phyloP scores from a whole-genome alignment of 2,888 invertebrate species.

The Dione juno region DNA sequence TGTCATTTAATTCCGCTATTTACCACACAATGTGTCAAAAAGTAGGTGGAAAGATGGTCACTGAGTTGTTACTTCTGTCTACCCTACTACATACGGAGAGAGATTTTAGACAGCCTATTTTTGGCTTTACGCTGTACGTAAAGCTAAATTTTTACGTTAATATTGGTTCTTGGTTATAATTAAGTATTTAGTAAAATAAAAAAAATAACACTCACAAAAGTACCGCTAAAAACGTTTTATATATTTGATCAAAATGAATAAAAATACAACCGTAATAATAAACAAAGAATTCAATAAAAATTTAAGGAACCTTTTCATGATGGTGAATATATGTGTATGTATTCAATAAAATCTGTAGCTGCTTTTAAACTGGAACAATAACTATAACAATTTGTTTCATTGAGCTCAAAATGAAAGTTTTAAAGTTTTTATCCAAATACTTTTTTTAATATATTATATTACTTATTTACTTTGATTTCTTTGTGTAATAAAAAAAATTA shows the following conservation, averaged over 20 bases:
- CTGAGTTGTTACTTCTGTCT: too few relatives aligned
- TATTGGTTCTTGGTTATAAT: too few relatives aligned
- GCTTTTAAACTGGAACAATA: conserved; percentile 14
- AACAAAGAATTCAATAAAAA: conserved; percentile 3
- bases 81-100: too few relatives aligned
- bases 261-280: conserved; percentile 5
- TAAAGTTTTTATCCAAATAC: background rate
- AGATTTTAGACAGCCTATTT: too few relatives aligned
- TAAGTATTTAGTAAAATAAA: background rate
- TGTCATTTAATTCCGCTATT: too few relatives aligned
- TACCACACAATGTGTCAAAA: too few relatives aligned
- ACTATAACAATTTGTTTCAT: conserved; percentile 12
- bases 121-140: too few relatives aligned
- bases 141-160: too few relatives aligned
- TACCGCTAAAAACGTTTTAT: background rate
- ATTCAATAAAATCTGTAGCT: conserved; percentile 9
- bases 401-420: background rate
- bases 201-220: background rate
- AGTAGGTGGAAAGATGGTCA: too few relatives aligned
- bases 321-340: background rate
- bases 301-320: background rate
- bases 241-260: background rate
- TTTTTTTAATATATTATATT: background rate
- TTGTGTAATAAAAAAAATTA: background rate
- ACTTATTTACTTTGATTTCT: background rate